phyloP scores from a whole-genome alignment of 2,113 vertebrate genomes.

The Sturnus vulgaris region DNA sequence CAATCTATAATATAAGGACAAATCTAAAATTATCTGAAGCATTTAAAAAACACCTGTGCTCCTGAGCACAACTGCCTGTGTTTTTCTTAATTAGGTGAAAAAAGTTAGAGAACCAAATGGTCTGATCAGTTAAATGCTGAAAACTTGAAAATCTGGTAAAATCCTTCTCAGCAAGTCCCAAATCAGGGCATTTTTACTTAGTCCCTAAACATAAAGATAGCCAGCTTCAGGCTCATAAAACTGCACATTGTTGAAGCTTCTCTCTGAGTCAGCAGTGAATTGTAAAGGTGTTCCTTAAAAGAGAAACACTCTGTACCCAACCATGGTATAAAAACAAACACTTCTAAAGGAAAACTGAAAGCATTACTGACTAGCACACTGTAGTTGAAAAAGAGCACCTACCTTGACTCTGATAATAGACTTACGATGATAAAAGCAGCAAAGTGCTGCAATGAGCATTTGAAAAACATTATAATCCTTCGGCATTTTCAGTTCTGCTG shows the following conservation, averaged over 20 bases:
- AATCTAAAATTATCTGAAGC: not conserved
- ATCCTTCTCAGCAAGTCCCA: not conserved
- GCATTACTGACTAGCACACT: not conserved
- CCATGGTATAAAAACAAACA: not conserved
- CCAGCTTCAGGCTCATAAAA: not conserved
- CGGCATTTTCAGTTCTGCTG: constrained; percentile 76
- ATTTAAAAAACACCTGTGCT: not conserved
- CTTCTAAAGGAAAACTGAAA: not conserved
- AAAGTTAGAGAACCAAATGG: not conserved
- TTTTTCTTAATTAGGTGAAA: not conserved
- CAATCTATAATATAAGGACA: not conserved
- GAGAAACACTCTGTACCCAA: not conserved
- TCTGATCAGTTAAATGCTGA: not conserved
- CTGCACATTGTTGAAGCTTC: not conserved
- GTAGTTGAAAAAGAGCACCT: constrained; percentile 27
- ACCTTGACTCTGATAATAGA: constrained; percentile 89
- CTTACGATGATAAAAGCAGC: constrained; percentile 93
- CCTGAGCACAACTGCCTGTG: not conserved
- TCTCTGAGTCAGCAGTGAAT: not conserved
- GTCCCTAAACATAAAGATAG: not conserved
- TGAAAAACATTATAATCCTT: constrained; percentile 84
- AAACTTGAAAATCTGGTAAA: not conserved
- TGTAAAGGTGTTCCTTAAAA: not conserved
- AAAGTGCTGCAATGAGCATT: constrained; percentile 84
- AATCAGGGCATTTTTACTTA: not conserved